Base-by-base conservation (phyloP, 1,140 invertebrate species). In the Archivesica marissinica region DNA sequence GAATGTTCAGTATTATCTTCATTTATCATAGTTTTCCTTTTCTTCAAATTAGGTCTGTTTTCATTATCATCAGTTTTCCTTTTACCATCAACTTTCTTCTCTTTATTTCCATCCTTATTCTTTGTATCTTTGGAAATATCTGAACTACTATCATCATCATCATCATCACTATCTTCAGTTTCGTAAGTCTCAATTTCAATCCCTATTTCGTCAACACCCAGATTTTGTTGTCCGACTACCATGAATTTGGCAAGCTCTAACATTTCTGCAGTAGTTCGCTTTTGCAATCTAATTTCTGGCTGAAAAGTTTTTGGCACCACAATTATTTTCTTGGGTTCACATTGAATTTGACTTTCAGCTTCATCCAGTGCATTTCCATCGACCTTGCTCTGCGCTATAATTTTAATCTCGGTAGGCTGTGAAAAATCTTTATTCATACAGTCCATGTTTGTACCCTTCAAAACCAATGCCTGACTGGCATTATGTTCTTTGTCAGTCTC, bases 221-320 rank as follows among this genome's bases (percentile, higher is more conserved):
- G 2, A 15, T 54, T 52, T 38, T 23, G 17, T 33, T 30, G 23
- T 9, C 28, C 35, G 3, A 2, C 33, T 75, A 50, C 30, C 15
- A 76, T 54, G 17, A 56, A 20, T 38, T 59, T 54, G 2, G 52
- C 50, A 25, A 76, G 2, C 33, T 76, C 2, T 41, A 76, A 20
- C 30, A 76, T 76, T 25, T 59, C 74, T 39, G 56, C 74, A 39
- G 30, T 56, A 13, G 74, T 56, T 23, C 30, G 50, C 30, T 76
- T 76, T 38, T 39, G 56, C 47, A 76, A 23, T 76, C 38, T 76
- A 38, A 76, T 30, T 44, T 72, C 41, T 13, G 68, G 68, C n/a
- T 47, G 28, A 3, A 47, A 50, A 47, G 41, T 2, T 11, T 15
- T 68, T 44, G 38, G 64, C 6, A 68, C 38, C 41, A 47, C 44